phyloP scores from a whole-genome alignment of 2,797 vertebrate species.

The Philypnodon macrostomus region DNA sequence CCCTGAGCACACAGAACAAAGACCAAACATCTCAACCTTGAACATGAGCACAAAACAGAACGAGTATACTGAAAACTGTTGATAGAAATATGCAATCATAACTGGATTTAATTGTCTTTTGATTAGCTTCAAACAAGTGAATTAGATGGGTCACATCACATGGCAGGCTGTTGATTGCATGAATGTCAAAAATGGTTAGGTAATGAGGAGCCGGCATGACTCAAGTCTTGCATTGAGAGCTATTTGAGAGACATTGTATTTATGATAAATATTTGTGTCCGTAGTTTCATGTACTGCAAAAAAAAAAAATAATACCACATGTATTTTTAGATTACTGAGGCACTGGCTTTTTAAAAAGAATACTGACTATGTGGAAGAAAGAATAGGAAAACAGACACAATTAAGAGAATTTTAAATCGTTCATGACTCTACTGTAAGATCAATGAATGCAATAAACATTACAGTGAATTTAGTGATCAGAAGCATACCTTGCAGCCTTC shows the following conservation, averaged over 20 bases:
- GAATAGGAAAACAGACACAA: no score
- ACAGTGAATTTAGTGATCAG: not conserved
- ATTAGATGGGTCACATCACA: slow-evolving; percentile 25
- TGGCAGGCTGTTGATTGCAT: slow-evolving; percentile 24
- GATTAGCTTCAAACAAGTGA: slow-evolving; percentile 24
- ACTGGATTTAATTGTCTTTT: slow-evolving; percentile 18
- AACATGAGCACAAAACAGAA: not conserved
- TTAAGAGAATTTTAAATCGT: no score
- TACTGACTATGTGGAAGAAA: no score
- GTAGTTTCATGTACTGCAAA: no score
- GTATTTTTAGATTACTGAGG: no score
- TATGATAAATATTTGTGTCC: no score
- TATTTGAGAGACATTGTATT: no score
- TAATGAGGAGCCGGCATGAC: slow-evolving; percentile 12
- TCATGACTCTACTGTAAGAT: no score
- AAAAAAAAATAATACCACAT: no score
- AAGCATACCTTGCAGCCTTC: slow-evolving; percentile 92
- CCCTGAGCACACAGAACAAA: slow-evolving; percentile 74
- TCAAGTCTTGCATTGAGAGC: not conserved
- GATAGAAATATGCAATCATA: slow-evolving; percentile 4
- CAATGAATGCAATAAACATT: no score
- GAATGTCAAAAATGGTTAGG: slow-evolving; percentile 7
- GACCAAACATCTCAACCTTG: not conserved
- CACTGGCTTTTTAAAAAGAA: no score
- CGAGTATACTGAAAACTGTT: not conserved